A percentile compares a stretch with the other conserved stretches of the same genome.
These are phyloP conservation scores for Empidonax traillii DNA, from an alignment of 2,113 vertebrate species.

Conservation along the genomic window DNA sequence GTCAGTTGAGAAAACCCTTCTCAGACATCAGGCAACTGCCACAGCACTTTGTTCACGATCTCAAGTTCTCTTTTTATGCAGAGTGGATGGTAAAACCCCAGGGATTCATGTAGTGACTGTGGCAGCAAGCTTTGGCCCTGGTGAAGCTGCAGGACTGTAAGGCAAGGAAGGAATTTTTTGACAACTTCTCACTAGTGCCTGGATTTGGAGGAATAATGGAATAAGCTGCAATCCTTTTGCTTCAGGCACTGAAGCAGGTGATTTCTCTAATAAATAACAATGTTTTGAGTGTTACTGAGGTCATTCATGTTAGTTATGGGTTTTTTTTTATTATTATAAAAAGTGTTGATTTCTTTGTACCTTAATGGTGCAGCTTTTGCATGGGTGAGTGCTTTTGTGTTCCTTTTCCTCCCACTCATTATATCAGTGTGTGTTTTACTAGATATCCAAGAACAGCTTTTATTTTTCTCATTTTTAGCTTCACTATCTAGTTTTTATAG, in stretches of 20 bases:
- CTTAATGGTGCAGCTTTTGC: background rate
- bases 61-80: rapidly evolving
- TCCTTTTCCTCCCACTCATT: background rate
- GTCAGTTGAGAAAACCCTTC: background rate
- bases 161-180: background rate
- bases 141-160: background rate
- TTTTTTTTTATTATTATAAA: background rate
- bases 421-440: constrained; percentile 4
- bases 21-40: background rate
- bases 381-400: background rate
- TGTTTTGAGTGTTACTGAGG: background rate
- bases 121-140: background rate
- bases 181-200: background rate
- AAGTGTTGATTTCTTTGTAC: background rate
- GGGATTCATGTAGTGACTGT: background rate
- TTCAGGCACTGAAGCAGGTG: background rate
- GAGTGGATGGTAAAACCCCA: too few species aligned
- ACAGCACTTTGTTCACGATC: background rate
- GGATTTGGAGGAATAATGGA: background rate
- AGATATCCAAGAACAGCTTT: background rate
- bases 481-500: constrained; percentile 42
- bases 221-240: background rate
- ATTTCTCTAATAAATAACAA: background rate
- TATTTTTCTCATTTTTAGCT: constrained; percentile 33
- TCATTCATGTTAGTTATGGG: background rate